Percentiles rank a stretch among this genome's conserved stretches.
These are phyloP conservation scores for Chaetodon trifasciatus DNA, from an alignment of 2,797 vertebrate species.

Conservation along the genomic window DNA sequence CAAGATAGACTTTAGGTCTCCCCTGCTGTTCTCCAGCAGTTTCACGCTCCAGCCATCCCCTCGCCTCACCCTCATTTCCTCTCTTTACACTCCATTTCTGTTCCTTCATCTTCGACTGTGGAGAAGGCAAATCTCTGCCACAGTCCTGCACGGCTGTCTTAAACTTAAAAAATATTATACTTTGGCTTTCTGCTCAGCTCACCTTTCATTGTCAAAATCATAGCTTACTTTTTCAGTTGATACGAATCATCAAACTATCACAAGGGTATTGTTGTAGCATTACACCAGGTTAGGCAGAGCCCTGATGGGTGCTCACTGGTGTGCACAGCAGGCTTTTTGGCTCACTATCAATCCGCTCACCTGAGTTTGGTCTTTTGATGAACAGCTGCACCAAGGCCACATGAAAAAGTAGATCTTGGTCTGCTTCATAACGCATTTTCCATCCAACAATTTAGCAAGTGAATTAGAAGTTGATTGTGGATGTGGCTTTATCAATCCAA, in stretches of 20 bases:
- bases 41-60: conserved; percentile 3
- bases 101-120: conserved; percentile 5
- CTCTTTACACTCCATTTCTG: background rate
- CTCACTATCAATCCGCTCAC: background rate
- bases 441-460: background rate
- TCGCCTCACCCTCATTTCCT: conserved; percentile 19
- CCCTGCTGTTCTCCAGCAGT: background rate
- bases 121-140: conserved; percentile 18
- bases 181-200: background rate
- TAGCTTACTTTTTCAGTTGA: background rate
- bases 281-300: background rate
- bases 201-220: background rate
- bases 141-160: too few species aligned
- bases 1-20: background rate
- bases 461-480: background rate
- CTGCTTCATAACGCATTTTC: too few species aligned
- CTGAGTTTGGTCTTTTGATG: background rate
- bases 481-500: background rate
- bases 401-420: too few species aligned
- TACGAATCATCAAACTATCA: too few species aligned
- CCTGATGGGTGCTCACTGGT: background rate
- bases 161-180: background rate
- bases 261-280: background rate
- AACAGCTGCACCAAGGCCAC: too few species aligned
- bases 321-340: background rate